Conservation (phyloP, 2,113 vertebrate species). For the Oxyura jamaicensis region DNA sequence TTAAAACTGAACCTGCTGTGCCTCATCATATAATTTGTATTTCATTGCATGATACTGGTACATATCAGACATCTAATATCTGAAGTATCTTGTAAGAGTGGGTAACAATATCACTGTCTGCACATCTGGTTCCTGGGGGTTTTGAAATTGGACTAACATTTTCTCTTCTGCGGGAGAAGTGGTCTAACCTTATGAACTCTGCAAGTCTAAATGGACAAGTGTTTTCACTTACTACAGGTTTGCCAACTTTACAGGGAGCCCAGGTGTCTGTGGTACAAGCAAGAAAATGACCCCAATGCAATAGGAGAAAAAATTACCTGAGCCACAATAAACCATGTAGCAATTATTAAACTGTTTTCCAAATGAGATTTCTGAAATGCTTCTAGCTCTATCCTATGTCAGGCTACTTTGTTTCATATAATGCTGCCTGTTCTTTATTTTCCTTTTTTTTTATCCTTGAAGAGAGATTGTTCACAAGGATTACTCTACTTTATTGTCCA, state of each 20-base stretch:
- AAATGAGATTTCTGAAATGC: constrained; percentile 45
- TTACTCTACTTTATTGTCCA: constrained; percentile 79
- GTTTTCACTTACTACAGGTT: constrained; percentile 31
- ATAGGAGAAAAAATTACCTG: constrained; percentile 53
- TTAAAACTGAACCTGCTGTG: neutral
- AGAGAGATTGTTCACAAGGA: constrained; percentile 76
- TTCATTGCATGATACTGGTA: neutral
- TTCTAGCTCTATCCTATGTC: constrained; percentile 27
- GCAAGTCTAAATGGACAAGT: constrained; percentile 38
- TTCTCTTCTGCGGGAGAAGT: constrained; percentile 25
- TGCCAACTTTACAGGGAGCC: constrained; percentile 19
- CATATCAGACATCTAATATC: neutral
- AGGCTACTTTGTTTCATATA: constrained; percentile 31
- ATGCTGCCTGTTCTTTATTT: constrained; percentile 71
- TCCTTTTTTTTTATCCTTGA: constrained; percentile 76
- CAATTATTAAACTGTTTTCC: constrained; percentile 58
- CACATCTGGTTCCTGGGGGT: constrained; percentile 10
- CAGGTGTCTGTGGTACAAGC: neutral
- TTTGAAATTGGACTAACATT: constrained; percentile 36
- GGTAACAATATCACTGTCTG: constrained; percentile 35
- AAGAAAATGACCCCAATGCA: constrained; percentile 1
- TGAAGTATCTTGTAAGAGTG: neutral
- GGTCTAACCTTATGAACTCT: constrained; percentile 36
- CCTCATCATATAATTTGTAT: neutral
- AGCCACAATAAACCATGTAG: constrained; percentile 13